Evolutionary conservation across 1,140 invertebrate genomes (phyloP).

Genomic region (Drosophila ogumai): DNA sequence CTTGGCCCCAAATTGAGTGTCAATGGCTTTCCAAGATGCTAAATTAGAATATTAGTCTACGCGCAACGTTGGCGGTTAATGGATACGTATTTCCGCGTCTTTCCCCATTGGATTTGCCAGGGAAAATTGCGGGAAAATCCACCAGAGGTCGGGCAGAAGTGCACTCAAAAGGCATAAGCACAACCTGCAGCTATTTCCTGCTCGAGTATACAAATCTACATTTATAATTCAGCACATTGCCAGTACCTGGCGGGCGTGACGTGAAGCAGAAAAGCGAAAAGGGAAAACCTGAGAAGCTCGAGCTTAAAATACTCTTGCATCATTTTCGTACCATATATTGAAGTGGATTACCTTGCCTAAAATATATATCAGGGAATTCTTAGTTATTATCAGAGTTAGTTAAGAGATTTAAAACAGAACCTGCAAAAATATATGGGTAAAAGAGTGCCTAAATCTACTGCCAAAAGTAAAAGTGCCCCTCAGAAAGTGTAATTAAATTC

Average conservation of each 20-base stretch:
- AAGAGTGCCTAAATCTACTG: not conserved
- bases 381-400: not conserved
- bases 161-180: constrained; percentile 49
- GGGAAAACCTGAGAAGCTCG: not conserved
- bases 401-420: not conserved
- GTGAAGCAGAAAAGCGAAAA: constrained; percentile 11
- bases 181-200: constrained; percentile 52
- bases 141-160: constrained; percentile 1
- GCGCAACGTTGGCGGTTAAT: not conserved
- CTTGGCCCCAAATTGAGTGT: constrained; percentile 22
- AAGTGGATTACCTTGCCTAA: not conserved
- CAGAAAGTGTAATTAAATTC: constrained; percentile 11
- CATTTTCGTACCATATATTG: not conserved
- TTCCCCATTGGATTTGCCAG: not conserved
- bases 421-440: not conserved
- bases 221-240: constrained; percentile 49
- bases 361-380: too few species aligned
- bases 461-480: not conserved
- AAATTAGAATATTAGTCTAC: not conserved
- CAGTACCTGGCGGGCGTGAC: constrained; percentile 31
- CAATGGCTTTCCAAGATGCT: constrained; percentile 16
- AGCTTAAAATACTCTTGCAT: constrained; percentile 4
- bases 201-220: constrained; percentile 57
- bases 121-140: constrained; percentile 1
- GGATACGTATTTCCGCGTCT: constrained; percentile 9